Percentiles rank a stretch among this genome's conserved stretches.
phyloP scores from a whole-genome alignment of 2,888 invertebrate genomes.

The Lucinisca nassula region DNA sequence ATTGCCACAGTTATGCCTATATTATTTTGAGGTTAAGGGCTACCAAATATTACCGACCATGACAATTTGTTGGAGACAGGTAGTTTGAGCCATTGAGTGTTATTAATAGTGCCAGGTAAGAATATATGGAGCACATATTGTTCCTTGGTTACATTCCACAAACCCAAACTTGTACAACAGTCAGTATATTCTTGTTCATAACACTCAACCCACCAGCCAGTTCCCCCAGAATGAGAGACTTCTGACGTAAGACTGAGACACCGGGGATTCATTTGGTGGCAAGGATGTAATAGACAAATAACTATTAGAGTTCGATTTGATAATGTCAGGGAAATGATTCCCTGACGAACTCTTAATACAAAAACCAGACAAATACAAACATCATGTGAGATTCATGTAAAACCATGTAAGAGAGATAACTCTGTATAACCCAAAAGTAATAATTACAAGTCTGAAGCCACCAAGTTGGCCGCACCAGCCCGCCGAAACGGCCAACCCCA shows the following conservation, averaged over 20 bases:
- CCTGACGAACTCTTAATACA: not conserved
- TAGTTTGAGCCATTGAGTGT: too few species aligned
- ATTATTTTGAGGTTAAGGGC: too few species aligned
- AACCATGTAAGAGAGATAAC: not conserved
- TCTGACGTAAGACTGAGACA: not conserved
- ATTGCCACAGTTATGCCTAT: too few species aligned
- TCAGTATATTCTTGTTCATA: too few species aligned
- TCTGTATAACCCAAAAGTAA: not conserved
- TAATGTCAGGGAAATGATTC: not conserved
- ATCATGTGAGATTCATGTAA: not conserved
- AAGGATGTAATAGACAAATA: not conserved
- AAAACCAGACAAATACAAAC: not conserved
- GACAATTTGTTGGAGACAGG: too few species aligned
- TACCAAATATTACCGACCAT: too few species aligned
- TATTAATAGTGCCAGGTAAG: too few species aligned
- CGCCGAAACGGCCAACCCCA: not conserved
- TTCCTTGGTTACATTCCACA: too few species aligned
- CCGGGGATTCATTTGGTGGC: not conserved
- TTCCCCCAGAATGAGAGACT: not conserved
- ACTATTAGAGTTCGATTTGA: not conserved
- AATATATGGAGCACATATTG: too few species aligned
- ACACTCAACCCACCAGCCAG: too few species aligned
- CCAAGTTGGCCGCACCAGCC: not conserved
- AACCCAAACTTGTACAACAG: too few species aligned
- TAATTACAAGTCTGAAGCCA: constrained; percentile 2